phyloP scores from a whole-genome alignment of 2,113 vertebrate species.

The Eubucco bourcierii region DNA sequence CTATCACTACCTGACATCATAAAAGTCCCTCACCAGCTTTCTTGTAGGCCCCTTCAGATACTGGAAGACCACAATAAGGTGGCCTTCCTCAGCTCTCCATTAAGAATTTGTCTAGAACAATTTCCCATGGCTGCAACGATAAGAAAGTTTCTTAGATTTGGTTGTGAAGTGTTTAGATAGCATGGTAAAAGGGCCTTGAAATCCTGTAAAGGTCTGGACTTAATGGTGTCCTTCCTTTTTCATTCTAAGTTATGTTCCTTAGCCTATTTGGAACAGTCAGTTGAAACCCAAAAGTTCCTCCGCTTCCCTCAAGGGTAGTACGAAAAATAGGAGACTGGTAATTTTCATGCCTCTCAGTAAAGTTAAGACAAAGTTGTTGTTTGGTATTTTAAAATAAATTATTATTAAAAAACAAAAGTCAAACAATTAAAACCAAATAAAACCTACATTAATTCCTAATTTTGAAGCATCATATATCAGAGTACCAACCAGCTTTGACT shows the following conservation, averaged over 20 bases:
- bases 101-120: not conserved
- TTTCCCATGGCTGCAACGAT: not conserved
- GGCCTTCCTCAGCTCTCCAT: not conserved
- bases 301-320: not conserved
- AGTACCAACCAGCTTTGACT: not conserved
- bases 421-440: not conserved
- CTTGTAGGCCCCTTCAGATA: no score
- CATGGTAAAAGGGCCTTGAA: not conserved
- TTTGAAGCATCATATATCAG: not conserved
- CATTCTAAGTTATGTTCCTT: not conserved
- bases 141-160: not conserved
- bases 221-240: not conserved
- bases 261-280: not conserved
- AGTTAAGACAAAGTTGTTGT: not conserved
- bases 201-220: not conserved
- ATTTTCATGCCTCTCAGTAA: not conserved
- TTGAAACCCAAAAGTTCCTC: not conserved
- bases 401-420: no score
- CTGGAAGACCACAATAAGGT: no score
- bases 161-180: not conserved
- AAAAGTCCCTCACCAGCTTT: no score
- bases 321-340: not conserved
- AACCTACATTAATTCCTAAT: not conserved
- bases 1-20: no score
- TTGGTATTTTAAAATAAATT: no score